Percentiles rank a stretch among this genome's conserved stretches.
Evolutionary conservation across 2,888 invertebrate genomes (phyloP).

Genomic region (Mantis religiosa): DNA sequence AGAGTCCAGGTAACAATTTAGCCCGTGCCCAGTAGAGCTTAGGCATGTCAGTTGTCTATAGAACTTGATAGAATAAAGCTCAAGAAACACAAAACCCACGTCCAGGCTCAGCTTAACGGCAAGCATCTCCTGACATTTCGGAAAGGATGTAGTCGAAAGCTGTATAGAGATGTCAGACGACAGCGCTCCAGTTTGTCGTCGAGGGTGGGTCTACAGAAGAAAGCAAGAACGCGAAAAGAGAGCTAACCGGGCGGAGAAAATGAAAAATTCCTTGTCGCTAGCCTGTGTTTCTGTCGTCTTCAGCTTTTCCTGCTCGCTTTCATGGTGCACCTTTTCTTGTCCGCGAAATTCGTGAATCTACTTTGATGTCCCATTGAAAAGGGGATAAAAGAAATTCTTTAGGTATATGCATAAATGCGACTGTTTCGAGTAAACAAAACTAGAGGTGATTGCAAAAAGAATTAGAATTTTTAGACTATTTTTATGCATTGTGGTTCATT

Average conservation of each 20-base stretch:
- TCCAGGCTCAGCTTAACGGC: background rate
- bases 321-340: background rate
- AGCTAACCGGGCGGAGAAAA: conserved; percentile 13
- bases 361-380: background rate
- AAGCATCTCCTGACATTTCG: background rate
- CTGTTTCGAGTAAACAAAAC: background rate
- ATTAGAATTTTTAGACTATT: too few species aligned
- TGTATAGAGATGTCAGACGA: background rate
- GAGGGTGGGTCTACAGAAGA: background rate
- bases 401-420: background rate
- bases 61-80: background rate
- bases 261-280: conserved; percentile 5
- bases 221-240: background rate
- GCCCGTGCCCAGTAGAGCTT: background rate
- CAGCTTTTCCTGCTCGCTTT: background rate
- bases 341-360: background rate
- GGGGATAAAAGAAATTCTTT: background rate
- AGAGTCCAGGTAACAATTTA: too few species aligned
- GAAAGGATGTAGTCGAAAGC: background rate
- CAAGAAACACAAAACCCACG: background rate
- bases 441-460: too few species aligned
- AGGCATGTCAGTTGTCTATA: background rate
- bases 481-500: background rate
- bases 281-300: background rate
- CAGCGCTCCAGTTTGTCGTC: background rate